These are phyloP conservation scores for Dromius quadrimaculatus DNA, from an alignment of 2,888 invertebrate species.

Conservation along the genomic window DNA sequence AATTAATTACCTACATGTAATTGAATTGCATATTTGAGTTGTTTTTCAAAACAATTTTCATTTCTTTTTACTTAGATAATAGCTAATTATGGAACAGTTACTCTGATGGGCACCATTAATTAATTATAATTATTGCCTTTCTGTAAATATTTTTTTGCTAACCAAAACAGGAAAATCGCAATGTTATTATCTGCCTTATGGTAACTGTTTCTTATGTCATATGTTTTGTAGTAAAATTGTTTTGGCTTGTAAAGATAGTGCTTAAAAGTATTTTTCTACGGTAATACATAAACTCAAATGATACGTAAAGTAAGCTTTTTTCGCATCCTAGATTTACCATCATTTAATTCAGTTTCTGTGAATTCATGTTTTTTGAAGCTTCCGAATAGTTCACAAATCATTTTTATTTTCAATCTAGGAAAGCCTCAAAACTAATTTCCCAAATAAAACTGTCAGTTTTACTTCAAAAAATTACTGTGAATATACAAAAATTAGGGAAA, in stretches of 20 bases:
- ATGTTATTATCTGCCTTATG: slow-evolving; percentile 18
- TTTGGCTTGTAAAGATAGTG: background rate
- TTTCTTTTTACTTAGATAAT: slow-evolving; percentile 21
- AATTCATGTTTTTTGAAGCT: too few relatives aligned
- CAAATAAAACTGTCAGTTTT: too few relatives aligned
- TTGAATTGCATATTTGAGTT: slow-evolving; percentile 45
- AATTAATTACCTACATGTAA: slow-evolving; percentile 47
- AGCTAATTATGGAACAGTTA: background rate
- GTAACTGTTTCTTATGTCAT: slow-evolving; percentile 9
- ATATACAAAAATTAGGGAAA: too few relatives aligned
- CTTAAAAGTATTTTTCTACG: too few relatives aligned
- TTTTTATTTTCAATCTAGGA: too few relatives aligned
- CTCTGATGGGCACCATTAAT: background rate
- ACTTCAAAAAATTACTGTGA: too few relatives aligned
- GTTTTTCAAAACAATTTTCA: slow-evolving; percentile 34
- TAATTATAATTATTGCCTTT: slow-evolving; percentile 10
- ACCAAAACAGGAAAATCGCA: slow-evolving; percentile 25
- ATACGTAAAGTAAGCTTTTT: too few relatives aligned
- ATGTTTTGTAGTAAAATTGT: background rate
- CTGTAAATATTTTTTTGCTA: slow-evolving; percentile 5
- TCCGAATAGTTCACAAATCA: too few relatives aligned
- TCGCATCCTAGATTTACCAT: too few relatives aligned
- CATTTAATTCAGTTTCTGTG: too few relatives aligned
- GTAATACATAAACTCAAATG: too few relatives aligned
- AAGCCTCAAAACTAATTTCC: too few relatives aligned